Evolutionary conservation across 92 coral and sea anemone species (phyloP).

Genomic region (Epizoanthus stellaris): DNA sequence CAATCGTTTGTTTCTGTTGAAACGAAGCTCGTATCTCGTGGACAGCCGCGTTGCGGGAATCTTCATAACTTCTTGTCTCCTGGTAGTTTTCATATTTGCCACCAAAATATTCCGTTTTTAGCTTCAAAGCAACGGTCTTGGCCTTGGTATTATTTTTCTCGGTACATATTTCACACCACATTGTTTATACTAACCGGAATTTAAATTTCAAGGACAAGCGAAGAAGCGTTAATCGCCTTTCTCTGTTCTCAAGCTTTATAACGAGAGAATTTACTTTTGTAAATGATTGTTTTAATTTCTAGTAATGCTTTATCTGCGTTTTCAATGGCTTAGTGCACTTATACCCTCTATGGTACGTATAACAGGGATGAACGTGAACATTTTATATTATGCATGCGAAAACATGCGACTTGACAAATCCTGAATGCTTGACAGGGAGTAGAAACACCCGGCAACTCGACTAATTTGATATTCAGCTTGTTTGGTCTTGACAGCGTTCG

Average conservation of each 20-base stretch:
- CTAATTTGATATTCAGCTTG: not conserved
- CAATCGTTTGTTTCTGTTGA: conserved; percentile 24
- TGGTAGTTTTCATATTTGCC: not conserved
- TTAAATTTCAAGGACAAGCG: conserved; percentile 43
- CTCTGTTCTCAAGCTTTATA: not conserved
- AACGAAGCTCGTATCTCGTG: not conserved
- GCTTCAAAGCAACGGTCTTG: not conserved
- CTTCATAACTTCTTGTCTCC: not conserved
- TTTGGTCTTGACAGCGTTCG: not conserved
- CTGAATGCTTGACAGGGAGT: conserved; percentile 29
- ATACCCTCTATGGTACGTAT: not conserved
- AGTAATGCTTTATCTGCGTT: not conserved
- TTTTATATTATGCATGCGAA: conserved; percentile 36
- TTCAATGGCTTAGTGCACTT: not conserved
- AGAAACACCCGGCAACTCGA: conserved; percentile 6
- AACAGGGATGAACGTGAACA: not conserved
- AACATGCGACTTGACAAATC: conserved; percentile 16
- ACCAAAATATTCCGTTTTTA: not conserved
- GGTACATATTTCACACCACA: not conserved
- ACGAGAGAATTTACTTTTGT: not conserved
- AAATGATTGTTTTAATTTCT: not conserved
- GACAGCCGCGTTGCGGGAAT: not conserved
- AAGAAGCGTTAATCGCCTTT: conserved; percentile 10
- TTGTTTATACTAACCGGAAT: conserved; percentile 40
- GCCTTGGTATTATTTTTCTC: not conserved